Percentiles rank a stretch among this genome's conserved stretches.
Conservation (phyloP, 2,113 vertebrate species). For the Notechis scutatus region DNA sequence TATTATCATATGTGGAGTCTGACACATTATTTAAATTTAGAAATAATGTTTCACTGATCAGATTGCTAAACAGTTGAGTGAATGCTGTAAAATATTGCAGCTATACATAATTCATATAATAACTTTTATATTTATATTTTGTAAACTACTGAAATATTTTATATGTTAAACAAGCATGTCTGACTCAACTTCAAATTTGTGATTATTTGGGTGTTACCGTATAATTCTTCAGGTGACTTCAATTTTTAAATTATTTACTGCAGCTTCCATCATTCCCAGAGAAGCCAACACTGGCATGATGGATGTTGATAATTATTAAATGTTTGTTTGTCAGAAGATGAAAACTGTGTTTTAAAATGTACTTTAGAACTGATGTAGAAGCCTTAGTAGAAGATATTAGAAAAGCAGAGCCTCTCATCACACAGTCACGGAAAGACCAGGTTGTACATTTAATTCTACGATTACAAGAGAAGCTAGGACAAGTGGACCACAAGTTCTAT, state of each 20-base stretch:
- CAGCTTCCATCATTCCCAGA: background rate
- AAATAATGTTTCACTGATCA: background rate
- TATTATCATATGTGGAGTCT: constrained; percentile 8
- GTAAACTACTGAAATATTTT: background rate
- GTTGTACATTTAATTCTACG: constrained; percentile 78
- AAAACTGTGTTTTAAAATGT: background rate
- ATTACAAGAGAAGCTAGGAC: constrained; percentile 83
- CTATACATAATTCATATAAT: background rate
- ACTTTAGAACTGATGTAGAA: constrained; percentile 78
- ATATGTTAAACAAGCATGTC: background rate
- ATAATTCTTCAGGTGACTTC: background rate
- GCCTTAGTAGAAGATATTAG: constrained; percentile 81
- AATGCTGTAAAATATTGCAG: background rate
- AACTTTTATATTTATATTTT: background rate
- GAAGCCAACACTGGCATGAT: background rate
- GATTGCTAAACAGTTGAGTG: background rate
- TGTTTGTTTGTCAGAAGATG: background rate
- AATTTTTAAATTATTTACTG: background rate
- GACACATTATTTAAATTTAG: background rate
- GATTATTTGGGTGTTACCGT: background rate
- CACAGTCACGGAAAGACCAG: constrained; percentile 74
- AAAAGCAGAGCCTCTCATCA: constrained; percentile 83
- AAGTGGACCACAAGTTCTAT: constrained; percentile 78
- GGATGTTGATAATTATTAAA: background rate
- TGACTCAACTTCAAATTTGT: background rate